These are phyloP conservation scores for Cuniculus paca DNA, from an alignment of 2,797 vertebrate species.

Conservation along the genomic window DNA sequence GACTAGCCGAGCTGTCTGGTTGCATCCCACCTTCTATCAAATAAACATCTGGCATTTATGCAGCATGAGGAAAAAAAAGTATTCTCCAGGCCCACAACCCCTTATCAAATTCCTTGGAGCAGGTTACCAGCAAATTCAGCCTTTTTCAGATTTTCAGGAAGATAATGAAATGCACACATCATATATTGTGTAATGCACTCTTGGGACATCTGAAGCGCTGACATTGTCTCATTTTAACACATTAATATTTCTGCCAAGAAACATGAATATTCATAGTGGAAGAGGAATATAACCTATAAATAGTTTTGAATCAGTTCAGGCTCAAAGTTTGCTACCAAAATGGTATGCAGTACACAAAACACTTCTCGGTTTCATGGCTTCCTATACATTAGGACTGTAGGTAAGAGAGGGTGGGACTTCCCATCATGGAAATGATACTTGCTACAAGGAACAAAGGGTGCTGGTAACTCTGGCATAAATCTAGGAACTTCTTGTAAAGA, in stretches of 20 bases:
- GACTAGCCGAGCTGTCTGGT: not conserved
- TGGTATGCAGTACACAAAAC: not conserved
- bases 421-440: not conserved
- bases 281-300: not conserved
- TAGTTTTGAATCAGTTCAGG: not conserved
- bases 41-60: not conserved
- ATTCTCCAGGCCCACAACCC: not conserved
- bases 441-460: not conserved
- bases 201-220: fast-evolving
- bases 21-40: not conserved
- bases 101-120: not conserved
- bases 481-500: not conserved
- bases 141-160: conserved; percentile 26
- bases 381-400: not conserved
- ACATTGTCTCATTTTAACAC: not conserved
- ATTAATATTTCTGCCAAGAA: not conserved
- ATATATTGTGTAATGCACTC: fast-evolving
- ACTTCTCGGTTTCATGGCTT: not conserved
- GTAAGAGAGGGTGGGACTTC: not conserved
- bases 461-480: not conserved
- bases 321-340: not conserved
- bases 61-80: not conserved
- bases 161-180: not conserved
- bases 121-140: not conserved
- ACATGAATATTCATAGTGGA: not conserved